Percentiles rank a stretch among this genome's conserved stretches.
Evolutionary conservation across 2,113 vertebrate species (phyloP).

Genomic region (Pelodiscus sinensis): DNA sequence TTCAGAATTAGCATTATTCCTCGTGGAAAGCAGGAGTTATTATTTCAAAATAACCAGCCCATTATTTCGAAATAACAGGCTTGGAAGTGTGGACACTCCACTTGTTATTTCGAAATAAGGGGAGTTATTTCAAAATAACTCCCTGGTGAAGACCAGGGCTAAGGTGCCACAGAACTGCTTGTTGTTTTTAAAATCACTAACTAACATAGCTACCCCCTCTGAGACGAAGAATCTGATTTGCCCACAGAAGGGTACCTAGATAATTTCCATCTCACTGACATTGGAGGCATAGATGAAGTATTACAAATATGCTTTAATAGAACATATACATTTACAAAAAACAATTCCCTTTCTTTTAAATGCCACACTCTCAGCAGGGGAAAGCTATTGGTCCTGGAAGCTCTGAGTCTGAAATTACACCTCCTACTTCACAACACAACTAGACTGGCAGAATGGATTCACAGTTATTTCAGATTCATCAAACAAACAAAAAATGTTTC

Average conservation of each 20-base stretch:
- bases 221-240: not conserved
- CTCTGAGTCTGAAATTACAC: slow-evolving; percentile 1
- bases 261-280: not conserved
- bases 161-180: no score
- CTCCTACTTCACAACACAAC: not conserved
- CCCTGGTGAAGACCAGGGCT: no score
- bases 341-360: not conserved
- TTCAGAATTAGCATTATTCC: no score
- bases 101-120: no score
- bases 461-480: not conserved
- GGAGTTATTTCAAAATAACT: no score
- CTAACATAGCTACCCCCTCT: no score
- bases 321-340: not conserved
- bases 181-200: no score
- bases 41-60: no score
- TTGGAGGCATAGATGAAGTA: not conserved
- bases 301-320: not conserved
- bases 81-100: no score
- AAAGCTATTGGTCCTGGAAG: not conserved
- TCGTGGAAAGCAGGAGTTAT: no score
- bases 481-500: not conserved
- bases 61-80: no score
- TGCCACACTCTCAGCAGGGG: not conserved
- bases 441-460: not conserved
- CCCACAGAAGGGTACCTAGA: no score